Evolutionary conservation across 2,888 invertebrate species (phyloP), one percentile per base, ranked within the genome.

Genomic region (Thereva unica): DNA sequence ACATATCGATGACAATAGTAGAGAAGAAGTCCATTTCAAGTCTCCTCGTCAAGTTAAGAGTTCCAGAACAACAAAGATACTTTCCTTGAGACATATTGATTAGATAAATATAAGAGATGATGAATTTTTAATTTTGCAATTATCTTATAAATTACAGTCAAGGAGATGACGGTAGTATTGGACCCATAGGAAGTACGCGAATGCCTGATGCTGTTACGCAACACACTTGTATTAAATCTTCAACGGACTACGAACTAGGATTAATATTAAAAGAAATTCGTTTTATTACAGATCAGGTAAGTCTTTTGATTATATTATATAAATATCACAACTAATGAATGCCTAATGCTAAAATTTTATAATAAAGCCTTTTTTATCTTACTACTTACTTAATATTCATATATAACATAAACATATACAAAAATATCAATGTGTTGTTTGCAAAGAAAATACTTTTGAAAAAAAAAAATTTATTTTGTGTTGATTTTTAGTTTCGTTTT

Each of bases 191-290:
- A 76, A 85, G 85, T 72, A 89, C 89, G 71, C 88, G 90, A 76
- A 88, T 90, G 81, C 87, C 90, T 79, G 87, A 88, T 80, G 86
- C 87, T 75, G 84, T 87, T 73, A 87, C 90, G 76, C 89, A 90
- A 81, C 91, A 91, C 81, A 89, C 91, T 82, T 93, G 93, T 84
- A 89, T 93, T 80, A 80, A 80, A 76, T 79, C 80, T 74, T 92
- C 93, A 82, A 92, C 93, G 78, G 93, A 93, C 84, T 92, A 93
- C 83, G 96, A 97, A 86, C 88, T 97, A 83, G 90, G 93, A 77
- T 88, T 93, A 82, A 97, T 97, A 82, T 88, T 97, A 77, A 94
- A 95, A 84, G 97, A 97, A 86, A 87, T 93, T 81, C 89, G 92
- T 82, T 91, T 91, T 85, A 93, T 95, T 83, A 95, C 95, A 77